Conservation (phyloP, 2,113 vertebrate species). For the Regulus satrapa region DNA sequence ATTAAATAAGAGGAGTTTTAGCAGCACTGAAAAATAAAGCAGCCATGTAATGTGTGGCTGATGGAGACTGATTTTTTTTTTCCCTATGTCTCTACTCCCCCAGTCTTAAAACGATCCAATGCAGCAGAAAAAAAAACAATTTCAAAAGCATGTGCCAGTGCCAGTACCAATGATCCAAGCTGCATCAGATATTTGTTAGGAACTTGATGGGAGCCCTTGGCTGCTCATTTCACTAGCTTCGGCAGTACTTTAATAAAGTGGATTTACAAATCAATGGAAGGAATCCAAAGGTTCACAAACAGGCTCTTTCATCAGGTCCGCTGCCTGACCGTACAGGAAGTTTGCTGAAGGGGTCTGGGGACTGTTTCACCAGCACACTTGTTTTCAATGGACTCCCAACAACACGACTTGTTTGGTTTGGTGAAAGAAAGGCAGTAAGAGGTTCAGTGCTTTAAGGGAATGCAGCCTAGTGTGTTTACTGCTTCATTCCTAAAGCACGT, state of each 20-base stretch:
- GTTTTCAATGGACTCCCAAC: conserved; percentile 35
- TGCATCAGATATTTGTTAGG: conserved; percentile 3
- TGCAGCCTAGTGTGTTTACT: conserved; percentile 4
- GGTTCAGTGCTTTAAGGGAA: conserved; percentile 44
- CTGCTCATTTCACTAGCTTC: conserved; percentile 44
- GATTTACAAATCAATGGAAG: conserved; percentile 63
- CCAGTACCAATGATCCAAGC: background rate
- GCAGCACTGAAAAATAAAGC: conserved; percentile 64
- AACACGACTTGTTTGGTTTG: conserved; percentile 30
- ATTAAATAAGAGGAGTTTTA: conserved; percentile 72
- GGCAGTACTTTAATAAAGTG: conserved; percentile 43
- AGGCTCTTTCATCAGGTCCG: conserved; percentile 51
- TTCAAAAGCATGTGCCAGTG: background rate
- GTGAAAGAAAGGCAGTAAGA: conserved; percentile 33
- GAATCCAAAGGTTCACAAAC: conserved; percentile 60
- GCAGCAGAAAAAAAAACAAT: background rate
- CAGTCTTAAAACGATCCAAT: background rate
- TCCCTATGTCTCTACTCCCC: background rate
- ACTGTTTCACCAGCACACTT: conserved; percentile 40
- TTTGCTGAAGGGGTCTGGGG: conserved; percentile 58
- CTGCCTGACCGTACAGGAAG: conserved; percentile 44
- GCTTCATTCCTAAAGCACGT: background rate
- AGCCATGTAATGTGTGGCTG: conserved; percentile 37
- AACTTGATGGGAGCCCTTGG: conserved; percentile 13
- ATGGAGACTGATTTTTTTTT: background rate